Base-by-base conservation (phyloP, 2,113 vertebrate genomes). In the Hoplias malabaricus region DNA sequence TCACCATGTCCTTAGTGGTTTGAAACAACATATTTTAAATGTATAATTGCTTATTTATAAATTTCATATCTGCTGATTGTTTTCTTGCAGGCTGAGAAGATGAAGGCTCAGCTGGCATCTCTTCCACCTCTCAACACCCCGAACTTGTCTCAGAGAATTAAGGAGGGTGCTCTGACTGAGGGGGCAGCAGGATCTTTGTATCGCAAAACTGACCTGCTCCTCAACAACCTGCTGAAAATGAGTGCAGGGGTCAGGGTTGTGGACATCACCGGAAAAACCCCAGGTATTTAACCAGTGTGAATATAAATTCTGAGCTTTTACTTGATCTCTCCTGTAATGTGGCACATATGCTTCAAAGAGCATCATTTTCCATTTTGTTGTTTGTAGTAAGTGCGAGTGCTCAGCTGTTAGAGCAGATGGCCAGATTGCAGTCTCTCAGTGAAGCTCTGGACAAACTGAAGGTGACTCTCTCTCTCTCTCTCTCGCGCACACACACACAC, bases 171-270 rank as follows among this genome's bases (percentile, higher is more conserved):
- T 85, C 90, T 33, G 93, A 87, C 1, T 86, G 93, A 74, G 83
- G 71, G 71, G 7, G 7, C 90, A 72, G 85, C 94, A 0, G 93
- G 94, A 36, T 86, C 85, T 0, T 91, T 98, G n/a, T 98, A 95
- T 80, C 94, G 96, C 33, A 96, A 96, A 82, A 97, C 91, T 0
- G 94, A 88, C 84, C 94, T 96, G 85, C 92, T 99, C 1, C 90
- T 97, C 84, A 94, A 94, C 79, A 95, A 92, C 0, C 87, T 99
- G 77, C 93, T 98, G 73, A 95, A 95, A 84, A 94, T 98, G 93
- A 98, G 96, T 0, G 91, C 96, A 19, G 93, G 91, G 0, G 88
- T 94, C 57, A 94, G 92, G 68, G 95, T 99, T 6, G 88, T 99
- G 80, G 95, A 98, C 82, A 87, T 98, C 89, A 96, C 93, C 0